Evolutionary conservation across 2,888 invertebrate species (phyloP).

Genomic region (Heliconius cydno): DNA sequence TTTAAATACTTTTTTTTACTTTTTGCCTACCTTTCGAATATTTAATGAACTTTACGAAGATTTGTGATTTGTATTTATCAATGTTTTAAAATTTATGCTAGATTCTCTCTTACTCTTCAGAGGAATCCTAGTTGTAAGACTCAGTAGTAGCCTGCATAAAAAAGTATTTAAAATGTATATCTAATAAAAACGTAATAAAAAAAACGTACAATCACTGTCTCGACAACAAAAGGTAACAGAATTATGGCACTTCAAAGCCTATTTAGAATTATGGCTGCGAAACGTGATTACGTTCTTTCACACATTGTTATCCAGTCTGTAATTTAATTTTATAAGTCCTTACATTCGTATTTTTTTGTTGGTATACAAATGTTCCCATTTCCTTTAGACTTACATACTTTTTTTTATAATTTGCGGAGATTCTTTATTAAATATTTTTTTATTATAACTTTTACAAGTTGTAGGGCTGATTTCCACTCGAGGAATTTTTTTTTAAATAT

Average conservation of each 20-base stretch:
- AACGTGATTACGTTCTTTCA: slow-evolving; percentile 36
- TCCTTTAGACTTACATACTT: neutral
- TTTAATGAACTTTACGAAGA: neutral
- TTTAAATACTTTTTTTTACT: too few species aligned
- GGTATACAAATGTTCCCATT: slow-evolving; percentile 26
- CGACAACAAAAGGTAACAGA: slow-evolving; percentile 6
- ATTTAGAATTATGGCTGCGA: slow-evolving; percentile 29
- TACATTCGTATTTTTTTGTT: slow-evolving; percentile 38
- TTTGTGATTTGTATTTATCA: too few species aligned
- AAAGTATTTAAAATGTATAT: neutral
- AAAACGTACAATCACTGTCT: neutral
- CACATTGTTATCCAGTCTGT: slow-evolving; percentile 33
- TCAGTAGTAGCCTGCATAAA: too few species aligned
- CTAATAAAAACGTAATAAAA: neutral
- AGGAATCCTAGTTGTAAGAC: too few species aligned
- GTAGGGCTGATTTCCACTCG: too few species aligned
- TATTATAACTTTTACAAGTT: too few species aligned
- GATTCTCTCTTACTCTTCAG: too few species aligned
- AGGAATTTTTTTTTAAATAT: too few species aligned
- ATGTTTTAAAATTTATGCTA: neutral
- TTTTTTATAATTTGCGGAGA: neutral
- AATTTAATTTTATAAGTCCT: slow-evolving; percentile 39
- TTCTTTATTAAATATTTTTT: too few species aligned
- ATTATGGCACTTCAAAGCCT: slow-evolving; percentile 3
- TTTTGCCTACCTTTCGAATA: neutral